These are phyloP conservation scores for Drosophila paranaensis DNA, from an alignment of 2,888 invertebrate genomes.

Conservation along the genomic window DNA sequence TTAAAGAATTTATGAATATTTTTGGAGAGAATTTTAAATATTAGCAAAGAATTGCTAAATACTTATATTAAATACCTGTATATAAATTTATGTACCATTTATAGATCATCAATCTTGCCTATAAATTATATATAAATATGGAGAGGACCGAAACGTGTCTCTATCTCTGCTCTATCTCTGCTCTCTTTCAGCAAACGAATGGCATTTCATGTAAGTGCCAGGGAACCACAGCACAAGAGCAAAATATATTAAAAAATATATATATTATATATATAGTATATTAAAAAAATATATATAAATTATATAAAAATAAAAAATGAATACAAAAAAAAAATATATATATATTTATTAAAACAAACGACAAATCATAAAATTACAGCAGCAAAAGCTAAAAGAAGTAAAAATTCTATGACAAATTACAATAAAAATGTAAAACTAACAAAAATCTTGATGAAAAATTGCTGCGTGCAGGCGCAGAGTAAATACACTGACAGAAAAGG, in stretches of 20 bases:
- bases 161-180: too few relatives aligned
- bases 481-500: conserved; percentile 8
- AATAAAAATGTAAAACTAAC: conserved; percentile 6
- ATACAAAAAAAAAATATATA: conserved; percentile 29
- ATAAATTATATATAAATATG: too few relatives aligned
- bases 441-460: conserved; percentile 5
- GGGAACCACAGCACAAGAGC: conserved; percentile 58
- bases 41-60: too few relatives aligned
- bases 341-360: conserved; percentile 25
- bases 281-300: background rate
- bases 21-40: background rate
- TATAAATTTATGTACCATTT: too few relatives aligned
- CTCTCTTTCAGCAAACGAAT: background rate
- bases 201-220: conserved; percentile 46
- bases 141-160: too few relatives aligned
- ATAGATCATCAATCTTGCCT: too few relatives aligned
- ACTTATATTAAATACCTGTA: too few relatives aligned
- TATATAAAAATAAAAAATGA: background rate
- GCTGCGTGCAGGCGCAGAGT: background rate
- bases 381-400: background rate
- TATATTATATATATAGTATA: too few relatives aligned
- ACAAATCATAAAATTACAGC: conserved; percentile 49
- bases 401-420: background rate
- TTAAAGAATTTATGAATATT: background rate
- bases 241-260: conserved; percentile 30